Evolutionary conservation across 2,888 invertebrate genomes (phyloP).

Genomic region (Melanostoma mellinum): DNA sequence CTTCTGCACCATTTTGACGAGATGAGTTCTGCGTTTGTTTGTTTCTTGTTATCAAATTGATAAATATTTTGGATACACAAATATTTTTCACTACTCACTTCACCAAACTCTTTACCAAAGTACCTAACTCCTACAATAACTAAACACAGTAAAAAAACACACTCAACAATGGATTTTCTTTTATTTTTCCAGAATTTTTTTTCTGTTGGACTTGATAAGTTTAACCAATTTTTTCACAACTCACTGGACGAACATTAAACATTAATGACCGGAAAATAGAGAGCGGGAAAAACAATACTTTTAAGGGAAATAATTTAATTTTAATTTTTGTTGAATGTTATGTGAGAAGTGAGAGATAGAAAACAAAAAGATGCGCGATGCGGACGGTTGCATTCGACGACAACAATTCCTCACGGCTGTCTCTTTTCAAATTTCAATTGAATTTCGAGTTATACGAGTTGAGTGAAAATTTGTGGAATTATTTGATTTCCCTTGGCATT

Average conservation of each 20-base stretch:
- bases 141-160: slow-evolving; percentile 3
- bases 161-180: slow-evolving; percentile 33
- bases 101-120: slow-evolving; percentile 13
- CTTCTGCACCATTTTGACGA: slow-evolving; percentile 92
- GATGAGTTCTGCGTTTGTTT: neutral
- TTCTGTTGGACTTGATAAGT: neutral
- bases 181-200: slow-evolving; percentile 7
- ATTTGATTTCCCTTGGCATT: neutral
- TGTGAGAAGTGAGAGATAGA: slow-evolving; percentile 49
- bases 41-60: slow-evolving; percentile 31
- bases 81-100: neutral
- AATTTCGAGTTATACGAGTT: slow-evolving; percentile 13
- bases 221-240: neutral
- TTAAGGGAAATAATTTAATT: slow-evolving; percentile 11
- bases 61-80: neutral
- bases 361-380: slow-evolving; percentile 68
- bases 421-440: slow-evolving; percentile 69
- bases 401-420: slow-evolving; percentile 63
- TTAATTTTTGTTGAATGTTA: slow-evolving; percentile 12
- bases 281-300: slow-evolving; percentile 49
- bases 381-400: slow-evolving; percentile 57
- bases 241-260: neutral
- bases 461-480: slow-evolving; percentile 47
- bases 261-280: slow-evolving; percentile 6
- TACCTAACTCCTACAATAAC: neutral